Evolutionary conservation across 1,140 invertebrate genomes (phyloP).

Genomic region (Lepidurus couesii): DNA sequence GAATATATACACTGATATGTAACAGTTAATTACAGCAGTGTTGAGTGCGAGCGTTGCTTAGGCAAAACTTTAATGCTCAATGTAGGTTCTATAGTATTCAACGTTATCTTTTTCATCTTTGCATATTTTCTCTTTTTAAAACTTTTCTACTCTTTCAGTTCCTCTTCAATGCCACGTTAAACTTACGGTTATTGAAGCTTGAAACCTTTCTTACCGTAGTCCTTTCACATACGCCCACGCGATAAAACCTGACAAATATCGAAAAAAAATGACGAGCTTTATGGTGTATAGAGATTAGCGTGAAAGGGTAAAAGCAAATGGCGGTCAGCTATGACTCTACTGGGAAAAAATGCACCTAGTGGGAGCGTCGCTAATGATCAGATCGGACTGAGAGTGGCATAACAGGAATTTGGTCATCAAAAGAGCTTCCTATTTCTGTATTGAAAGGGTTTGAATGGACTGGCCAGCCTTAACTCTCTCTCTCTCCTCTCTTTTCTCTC

Average conservation of each 20-base stretch:
- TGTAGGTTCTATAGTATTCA: too few species aligned
- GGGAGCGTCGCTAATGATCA: background rate
- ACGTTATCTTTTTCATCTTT: too few species aligned
- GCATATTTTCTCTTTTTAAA: too few species aligned
- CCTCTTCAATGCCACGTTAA: too few species aligned
- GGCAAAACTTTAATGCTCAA: too few species aligned
- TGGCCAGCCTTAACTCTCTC: too few species aligned
- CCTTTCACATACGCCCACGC: background rate
- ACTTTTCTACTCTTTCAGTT: too few species aligned
- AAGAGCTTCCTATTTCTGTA: conserved; percentile 15
- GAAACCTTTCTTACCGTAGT: background rate
- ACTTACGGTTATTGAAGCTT: background rate
- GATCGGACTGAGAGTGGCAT: background rate
- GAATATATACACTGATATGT: background rate
- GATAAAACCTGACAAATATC: background rate
- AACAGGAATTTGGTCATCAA: conserved; percentile 19
- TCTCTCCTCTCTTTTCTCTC: background rate
- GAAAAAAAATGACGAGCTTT: background rate
- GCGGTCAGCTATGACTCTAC: background rate
- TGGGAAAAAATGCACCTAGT: background rate
- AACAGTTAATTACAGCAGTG: background rate
- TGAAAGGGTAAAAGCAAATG: background rate
- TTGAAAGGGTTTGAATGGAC: conserved; percentile 14
- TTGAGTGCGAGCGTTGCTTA: background rate
- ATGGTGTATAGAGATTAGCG: background rate